These are phyloP conservation scores for Drosophila pseudoobscura DNA, from an alignment of 1,140 invertebrate species.

Conservation along the genomic window DNA sequence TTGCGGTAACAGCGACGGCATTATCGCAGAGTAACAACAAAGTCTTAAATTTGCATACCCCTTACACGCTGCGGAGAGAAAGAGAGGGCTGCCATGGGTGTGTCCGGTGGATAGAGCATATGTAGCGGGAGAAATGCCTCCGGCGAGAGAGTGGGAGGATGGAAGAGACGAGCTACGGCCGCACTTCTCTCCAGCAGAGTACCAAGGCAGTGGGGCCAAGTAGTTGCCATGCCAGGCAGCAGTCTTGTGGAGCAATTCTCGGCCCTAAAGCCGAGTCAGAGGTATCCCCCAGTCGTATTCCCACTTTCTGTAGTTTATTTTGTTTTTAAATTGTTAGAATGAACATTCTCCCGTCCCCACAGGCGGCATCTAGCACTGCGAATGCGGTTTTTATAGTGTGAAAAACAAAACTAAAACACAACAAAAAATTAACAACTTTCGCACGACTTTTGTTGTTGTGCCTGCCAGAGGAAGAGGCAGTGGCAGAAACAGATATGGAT, in stretches of 20 bases:
- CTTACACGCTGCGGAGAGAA: not conserved
- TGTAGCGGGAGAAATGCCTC: constrained; percentile 1
- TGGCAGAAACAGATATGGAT: not conserved
- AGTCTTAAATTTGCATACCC: constrained; percentile 26
- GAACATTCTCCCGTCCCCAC: constrained; percentile 7
- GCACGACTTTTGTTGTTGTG: constrained; percentile 56
- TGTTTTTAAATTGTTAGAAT: constrained; percentile 38
- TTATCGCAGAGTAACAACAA: constrained; percentile 21
- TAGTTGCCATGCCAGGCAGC: too few relatives aligned
- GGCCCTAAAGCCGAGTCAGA: not conserved
- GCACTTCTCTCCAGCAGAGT: too few relatives aligned
- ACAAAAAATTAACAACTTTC: constrained; percentile 57
- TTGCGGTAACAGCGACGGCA: too few relatives aligned
- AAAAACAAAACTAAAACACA: constrained; percentile 50
- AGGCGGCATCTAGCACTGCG: not conserved
- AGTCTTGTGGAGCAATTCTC: too few relatives aligned
- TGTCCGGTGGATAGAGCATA: constrained; percentile 14
- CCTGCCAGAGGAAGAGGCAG: not conserved
- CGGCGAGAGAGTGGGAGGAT: not conserved
- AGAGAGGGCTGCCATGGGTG: constrained; percentile 8
- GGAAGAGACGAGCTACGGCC: too few relatives aligned
- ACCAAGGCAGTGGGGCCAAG: not conserved
- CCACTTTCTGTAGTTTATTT: constrained; percentile 16
- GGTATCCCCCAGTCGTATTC: constrained; percentile 16
- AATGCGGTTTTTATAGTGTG: constrained; percentile 38